Base-by-base conservation (phyloP, 2,797 vertebrate species). In the Propithecus perrieri region DNA sequence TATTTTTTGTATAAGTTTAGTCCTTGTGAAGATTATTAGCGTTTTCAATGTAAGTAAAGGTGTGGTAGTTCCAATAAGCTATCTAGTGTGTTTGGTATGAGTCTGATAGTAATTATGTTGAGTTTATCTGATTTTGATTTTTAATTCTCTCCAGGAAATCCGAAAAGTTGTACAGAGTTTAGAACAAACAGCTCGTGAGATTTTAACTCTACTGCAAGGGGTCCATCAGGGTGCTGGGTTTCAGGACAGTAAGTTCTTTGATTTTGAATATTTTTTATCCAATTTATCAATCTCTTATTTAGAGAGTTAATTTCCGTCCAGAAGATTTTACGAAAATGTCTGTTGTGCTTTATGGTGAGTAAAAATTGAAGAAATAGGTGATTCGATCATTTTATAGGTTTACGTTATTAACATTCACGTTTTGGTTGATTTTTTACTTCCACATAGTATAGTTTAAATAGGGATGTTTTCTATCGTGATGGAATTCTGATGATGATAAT, bases 101-200 rank as follows among this genome's bases (percentile, higher is more conserved):
- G 15, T 41, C 11, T 95, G 69, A 38, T 81, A 79, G 48, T 85
- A 38, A 67, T 89, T 55, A 18, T 41, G 22, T 76, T 96, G 80
- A 48, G 10, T 84, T 92, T 97, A 69, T 65, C 71, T 97, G 43
- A 35, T 50, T 96, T 95, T 93, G 4, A 72, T 75, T 89, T 97
- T 95, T 87, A 48, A 71, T 94, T 97, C 13, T 71, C 57, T 97
- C 28, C 76, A 99, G 99, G 99, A 99, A 91, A 99, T 99, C 95
- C 99, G 99, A 83, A 99, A 99, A 98, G 99, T 99, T 96, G 99
- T 99, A 85, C 99, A 99, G 98, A 95, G 96, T 53, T 93, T 99
- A 98, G 99, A 99, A 98, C 99, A 99, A 98, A 99, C 99, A 0
- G 99, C 99, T 38, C 99, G 99, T 95, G 99, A 99, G 98, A 99